A percentile compares a stretch with the other conserved stretches of the same genome.
phyloP scores from a whole-genome alignment of 2,888 invertebrate species.

The Andrena bicolor region DNA sequence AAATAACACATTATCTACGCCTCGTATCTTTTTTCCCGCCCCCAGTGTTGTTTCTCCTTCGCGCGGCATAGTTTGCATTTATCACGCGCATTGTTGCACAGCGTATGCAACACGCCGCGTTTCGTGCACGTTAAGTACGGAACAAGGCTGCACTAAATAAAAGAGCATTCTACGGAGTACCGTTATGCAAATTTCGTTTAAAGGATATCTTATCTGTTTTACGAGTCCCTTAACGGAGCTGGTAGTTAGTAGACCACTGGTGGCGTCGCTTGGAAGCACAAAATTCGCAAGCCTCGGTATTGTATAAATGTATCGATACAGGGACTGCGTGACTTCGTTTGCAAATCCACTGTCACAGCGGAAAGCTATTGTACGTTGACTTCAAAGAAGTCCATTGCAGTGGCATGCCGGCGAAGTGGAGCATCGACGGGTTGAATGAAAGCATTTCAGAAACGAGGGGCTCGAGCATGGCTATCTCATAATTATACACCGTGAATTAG shows the following conservation, averaged over 20 bases:
- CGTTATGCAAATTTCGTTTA: conserved; percentile 54
- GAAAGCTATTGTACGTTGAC: too few relatives aligned
- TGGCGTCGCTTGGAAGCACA: conserved; percentile 11
- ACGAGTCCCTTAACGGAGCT: conserved; percentile 6
- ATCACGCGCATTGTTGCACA: conserved; percentile 49
- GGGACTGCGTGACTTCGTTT: too few relatives aligned
- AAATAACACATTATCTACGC: conserved; percentile 48
- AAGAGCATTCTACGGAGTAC: conserved; percentile 37
- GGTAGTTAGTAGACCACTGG: background rate
- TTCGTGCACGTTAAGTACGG: conserved; percentile 23
- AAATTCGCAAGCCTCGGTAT: conserved; percentile 1
- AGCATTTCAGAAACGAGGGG: too few relatives aligned
- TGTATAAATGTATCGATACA: background rate
- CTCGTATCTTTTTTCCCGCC: conserved; percentile 4
- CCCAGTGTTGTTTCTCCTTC: conserved; percentile 23
- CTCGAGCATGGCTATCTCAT: too few relatives aligned
- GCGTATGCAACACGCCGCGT: conserved; percentile 22
- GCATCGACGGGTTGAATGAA: too few relatives aligned
- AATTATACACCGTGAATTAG: too few relatives aligned
- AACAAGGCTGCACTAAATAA: conserved; percentile 38
- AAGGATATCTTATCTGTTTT: conserved; percentile 38
- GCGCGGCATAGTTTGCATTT: conserved; percentile 44
- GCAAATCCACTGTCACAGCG: too few relatives aligned
- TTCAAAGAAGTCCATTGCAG: too few relatives aligned
- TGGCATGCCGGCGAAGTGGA: too few relatives aligned